These are phyloP conservation scores for Pogonophryne albipinna DNA, from an alignment of 2,797 vertebrate species.

Conservation along the genomic window DNA sequence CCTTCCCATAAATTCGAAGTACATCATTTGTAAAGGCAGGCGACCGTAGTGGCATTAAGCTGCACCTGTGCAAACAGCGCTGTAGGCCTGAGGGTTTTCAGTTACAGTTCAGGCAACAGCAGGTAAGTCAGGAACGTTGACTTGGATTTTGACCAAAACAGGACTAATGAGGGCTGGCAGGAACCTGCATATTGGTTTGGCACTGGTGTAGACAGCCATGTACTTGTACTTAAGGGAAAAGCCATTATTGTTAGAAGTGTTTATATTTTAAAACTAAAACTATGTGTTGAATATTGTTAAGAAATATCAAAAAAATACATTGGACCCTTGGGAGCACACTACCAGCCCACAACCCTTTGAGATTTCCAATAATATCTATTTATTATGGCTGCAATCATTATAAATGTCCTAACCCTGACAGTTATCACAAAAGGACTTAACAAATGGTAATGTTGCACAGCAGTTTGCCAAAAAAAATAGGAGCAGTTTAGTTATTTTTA, in stretches of 20 bases:
- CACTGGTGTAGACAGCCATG: neutral
- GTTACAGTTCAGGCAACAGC: slow-evolving; percentile 1
- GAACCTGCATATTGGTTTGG: slow-evolving; percentile 1
- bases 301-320: neutral
- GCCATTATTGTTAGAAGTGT: neutral
- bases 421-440: no score
- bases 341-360: no score
- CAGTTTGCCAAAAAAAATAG: no score
- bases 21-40: slow-evolving; percentile 9
- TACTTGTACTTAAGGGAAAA: neutral
- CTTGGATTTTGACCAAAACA: slow-evolving; percentile 13
- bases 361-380: no score
- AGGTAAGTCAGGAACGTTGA: neutral
- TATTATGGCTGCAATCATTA: no score
- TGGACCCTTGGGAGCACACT: no score
- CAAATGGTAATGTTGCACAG: no score
- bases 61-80: slow-evolving; percentile 15
- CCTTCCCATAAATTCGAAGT: neutral
- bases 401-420: no score
- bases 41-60: neutral
- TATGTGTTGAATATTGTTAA: neutral
- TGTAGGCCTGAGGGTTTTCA: neutral
- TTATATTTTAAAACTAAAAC: neutral
- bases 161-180: slow-evolving; percentile 5
- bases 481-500: no score